phyloP scores from a whole-genome alignment of 2,888 invertebrate genomes.

The Imbricaverruca yamaguchii region DNA sequence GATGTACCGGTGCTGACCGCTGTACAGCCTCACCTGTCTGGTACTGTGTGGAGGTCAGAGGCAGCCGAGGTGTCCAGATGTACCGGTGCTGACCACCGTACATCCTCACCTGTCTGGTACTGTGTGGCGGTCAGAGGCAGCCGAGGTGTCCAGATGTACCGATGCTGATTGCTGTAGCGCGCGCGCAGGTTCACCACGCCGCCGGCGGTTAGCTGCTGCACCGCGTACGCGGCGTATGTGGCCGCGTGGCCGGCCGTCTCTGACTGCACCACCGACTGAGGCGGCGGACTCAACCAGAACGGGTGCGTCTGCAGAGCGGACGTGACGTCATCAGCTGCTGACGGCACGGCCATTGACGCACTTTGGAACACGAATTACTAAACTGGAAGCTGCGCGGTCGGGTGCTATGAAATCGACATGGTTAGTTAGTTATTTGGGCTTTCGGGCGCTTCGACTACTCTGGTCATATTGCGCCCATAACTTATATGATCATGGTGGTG shows the following conservation, averaged over 20 bases:
- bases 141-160: conserved; percentile 36
- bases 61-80: conserved; percentile 38
- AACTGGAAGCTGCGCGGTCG: no score
- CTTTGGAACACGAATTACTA: no score
- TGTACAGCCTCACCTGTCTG: neutral
- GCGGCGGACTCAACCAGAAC: neutral
- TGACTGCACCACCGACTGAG: neutral
- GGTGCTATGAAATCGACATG: no score
- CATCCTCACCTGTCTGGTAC: conserved; percentile 4
- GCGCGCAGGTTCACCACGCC: conserved; percentile 57
- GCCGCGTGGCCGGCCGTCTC: neutral
- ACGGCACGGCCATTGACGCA: no score
- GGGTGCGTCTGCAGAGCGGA: neutral
- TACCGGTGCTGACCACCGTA: neutral
- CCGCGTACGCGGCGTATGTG: conserved; percentile 59
- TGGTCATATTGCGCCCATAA: no score
- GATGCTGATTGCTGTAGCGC: conserved; percentile 48
- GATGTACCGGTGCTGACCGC: neutral
- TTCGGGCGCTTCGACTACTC: no score
- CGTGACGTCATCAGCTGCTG: no score
- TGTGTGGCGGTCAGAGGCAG: conserved; percentile 66
- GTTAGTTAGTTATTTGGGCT: no score
- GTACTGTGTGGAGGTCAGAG: neutral
- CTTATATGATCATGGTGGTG: no score
- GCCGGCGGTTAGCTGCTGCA: conserved; percentile 46